Base-by-base conservation (phyloP, 2,888 invertebrate species). In the Agapetus fuscipes region DNA sequence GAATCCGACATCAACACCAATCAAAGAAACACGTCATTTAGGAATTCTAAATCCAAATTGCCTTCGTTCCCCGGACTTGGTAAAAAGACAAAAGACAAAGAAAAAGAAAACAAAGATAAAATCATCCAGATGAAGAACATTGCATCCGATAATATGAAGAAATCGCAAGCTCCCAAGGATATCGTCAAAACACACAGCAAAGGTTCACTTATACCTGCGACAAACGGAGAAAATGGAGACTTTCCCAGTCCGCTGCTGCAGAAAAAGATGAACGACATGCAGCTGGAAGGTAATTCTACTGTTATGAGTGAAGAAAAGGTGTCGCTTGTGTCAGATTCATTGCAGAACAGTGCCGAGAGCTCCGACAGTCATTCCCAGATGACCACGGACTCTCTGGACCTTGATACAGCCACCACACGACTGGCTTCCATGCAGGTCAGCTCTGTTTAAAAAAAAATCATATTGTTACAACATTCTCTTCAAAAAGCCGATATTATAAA, bases 1-100 rank as follows among this genome's bases (percentile, higher is more conserved):
- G 73, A 80, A 62, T 54, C 71, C 38, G 66, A 68, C 30, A 53
- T 61, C 48, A 57, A 68, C 36, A 57, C 69, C 28, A 68, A 74
- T 51, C 66, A 73, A 54, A 61, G 74, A 53, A 67, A 76, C 27
- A 63, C 58, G 28, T 60, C 56, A 17, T 59, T 64, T 11, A 65
- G 75, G 25, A 66, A 61, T 45, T 67, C 75, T 11, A 80, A 80
- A 55, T 74, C 78, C 1, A 81, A 80, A 57, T 61, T 76, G 2
- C 59, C 66, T 42, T 64, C 69, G 35, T 73, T 81, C 52, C 72
- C 78, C 3, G 78, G 76, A 20, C 66, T 80, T 36, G 75, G 76
- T 5, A 80, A 80, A 58, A 80, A 80, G 53, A 67, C 67, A 2
- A 72, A 71, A 53, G 71, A 71, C 25, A 55, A 56, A 30, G 56